A percentile compares a stretch with the other conserved stretches of the same genome.
phyloP scores from a whole-genome alignment of 1,140 invertebrate species.

The Drosophila tsacasi region DNA sequence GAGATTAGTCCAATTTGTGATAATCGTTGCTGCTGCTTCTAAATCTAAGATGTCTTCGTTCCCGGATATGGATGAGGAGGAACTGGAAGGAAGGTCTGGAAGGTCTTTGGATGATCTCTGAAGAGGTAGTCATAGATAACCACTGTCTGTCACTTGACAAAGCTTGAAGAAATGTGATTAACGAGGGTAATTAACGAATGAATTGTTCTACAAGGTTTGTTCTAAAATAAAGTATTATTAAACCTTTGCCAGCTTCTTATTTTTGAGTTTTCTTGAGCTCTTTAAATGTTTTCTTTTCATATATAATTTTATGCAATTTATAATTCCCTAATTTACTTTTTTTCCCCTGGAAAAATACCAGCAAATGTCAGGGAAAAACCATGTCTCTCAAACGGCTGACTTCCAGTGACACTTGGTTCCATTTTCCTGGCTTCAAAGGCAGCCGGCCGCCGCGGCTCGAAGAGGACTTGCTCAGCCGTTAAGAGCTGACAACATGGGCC shows the following conservation, averaged over 20 bases:
- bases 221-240: background rate
- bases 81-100: background rate
- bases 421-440: constrained; percentile 26
- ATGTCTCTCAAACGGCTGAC: background rate
- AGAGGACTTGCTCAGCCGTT: constrained; percentile 24
- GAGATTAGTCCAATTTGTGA: constrained; percentile 36
- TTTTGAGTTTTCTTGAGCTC: background rate
- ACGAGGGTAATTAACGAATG: no score
- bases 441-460: constrained; percentile 4
- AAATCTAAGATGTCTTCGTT: background rate
- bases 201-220: background rate
- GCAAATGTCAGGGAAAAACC: background rate
- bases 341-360: no score
- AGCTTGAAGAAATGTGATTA: background rate
- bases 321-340: background rate
- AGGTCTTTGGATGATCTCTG: background rate
- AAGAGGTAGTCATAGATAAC: background rate
- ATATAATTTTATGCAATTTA: background rate
- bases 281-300: background rate
- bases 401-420: constrained; percentile 7
- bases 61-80: background rate
- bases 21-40: constrained; percentile 3
- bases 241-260: background rate
- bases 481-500: constrained; percentile 33
- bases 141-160: background rate